phyloP scores from a whole-genome alignment of 2,888 invertebrate genomes.

The Sepioteuthis lessoniana region DNA sequence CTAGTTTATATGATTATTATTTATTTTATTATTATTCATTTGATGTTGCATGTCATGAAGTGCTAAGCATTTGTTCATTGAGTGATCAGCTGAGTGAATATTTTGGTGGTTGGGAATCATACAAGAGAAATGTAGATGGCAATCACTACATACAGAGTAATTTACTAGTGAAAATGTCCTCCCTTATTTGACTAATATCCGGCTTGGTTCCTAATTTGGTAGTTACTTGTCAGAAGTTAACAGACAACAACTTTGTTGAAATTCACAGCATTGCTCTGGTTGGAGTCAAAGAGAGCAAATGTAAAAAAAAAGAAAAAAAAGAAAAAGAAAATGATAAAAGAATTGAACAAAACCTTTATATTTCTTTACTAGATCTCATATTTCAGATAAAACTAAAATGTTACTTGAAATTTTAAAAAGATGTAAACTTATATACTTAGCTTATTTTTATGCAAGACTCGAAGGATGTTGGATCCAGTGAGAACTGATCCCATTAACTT shows the following conservation, averaged over 20 bases:
- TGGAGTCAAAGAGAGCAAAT: too few species aligned
- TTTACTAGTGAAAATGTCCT: conserved; percentile 19
- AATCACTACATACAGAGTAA: background rate
- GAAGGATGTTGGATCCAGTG: too few species aligned
- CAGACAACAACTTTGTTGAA: background rate
- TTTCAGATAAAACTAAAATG: too few species aligned
- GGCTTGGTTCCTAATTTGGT: background rate
- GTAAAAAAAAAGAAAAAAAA: background rate
- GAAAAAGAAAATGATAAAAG: background rate
- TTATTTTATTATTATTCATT: background rate
- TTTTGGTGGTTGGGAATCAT: background rate
- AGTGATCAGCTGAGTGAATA: background rate
- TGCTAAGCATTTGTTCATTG: background rate
- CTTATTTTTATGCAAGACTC: too few species aligned
- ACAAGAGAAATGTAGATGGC: background rate
- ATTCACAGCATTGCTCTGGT: background rate
- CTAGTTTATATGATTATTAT: background rate
- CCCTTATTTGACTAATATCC: background rate
- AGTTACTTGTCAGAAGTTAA: background rate
- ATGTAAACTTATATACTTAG: too few species aligned
- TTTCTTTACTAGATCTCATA: too few species aligned
- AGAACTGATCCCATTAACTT: too few species aligned
- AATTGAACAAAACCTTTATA: too few species aligned
- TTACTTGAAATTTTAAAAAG: too few species aligned
- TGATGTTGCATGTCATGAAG: background rate